phyloP scores from a whole-genome alignment of 1,140 invertebrate species.

The Procambarus clarkii region DNA sequence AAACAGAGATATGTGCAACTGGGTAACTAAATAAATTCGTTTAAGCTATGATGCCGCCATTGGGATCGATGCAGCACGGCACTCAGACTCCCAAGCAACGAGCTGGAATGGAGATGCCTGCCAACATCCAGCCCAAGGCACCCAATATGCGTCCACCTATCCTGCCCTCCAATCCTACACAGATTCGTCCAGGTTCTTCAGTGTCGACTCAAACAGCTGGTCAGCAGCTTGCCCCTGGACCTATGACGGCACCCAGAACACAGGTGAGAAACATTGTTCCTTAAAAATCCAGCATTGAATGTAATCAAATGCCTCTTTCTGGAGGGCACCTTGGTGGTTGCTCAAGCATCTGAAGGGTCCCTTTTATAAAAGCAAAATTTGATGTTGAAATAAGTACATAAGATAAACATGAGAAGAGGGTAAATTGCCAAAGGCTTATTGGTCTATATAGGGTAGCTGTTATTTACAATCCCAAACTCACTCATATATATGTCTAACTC shows the following conservation, averaged over 20 bases:
- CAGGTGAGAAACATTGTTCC: conserved; percentile 54
- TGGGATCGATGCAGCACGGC: conserved; percentile 56
- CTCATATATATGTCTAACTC: too few relatives aligned
- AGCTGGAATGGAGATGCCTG: conserved; percentile 72
- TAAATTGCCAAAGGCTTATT: too few relatives aligned
- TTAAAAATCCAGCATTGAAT: too few relatives aligned
- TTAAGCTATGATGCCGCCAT: conserved; percentile 57
- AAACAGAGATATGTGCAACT: too few relatives aligned
- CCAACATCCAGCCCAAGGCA: conserved; percentile 77
- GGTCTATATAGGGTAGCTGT: too few relatives aligned
- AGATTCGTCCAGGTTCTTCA: conserved; percentile 84
- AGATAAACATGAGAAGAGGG: too few relatives aligned
- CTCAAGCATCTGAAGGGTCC: too few relatives aligned
- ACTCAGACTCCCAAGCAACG: conserved; percentile 65
- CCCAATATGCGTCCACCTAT: conserved; percentile 80
- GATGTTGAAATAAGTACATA: too few relatives aligned
- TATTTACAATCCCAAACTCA: too few relatives aligned
- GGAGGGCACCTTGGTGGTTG: too few relatives aligned
- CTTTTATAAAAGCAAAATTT: too few relatives aligned
- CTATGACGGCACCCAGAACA: conserved; percentile 71
- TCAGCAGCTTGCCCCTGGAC: conserved; percentile 70
- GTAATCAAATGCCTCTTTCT: too few relatives aligned
- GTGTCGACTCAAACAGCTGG: conserved; percentile 85
- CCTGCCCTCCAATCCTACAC: conserved; percentile 79
- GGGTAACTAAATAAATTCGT: background rate